Percentiles rank a stretch among this genome's conserved stretches.
Conservation (phyloP, 1,140 invertebrate species). For the Paraescarpia echinospica region DNA sequence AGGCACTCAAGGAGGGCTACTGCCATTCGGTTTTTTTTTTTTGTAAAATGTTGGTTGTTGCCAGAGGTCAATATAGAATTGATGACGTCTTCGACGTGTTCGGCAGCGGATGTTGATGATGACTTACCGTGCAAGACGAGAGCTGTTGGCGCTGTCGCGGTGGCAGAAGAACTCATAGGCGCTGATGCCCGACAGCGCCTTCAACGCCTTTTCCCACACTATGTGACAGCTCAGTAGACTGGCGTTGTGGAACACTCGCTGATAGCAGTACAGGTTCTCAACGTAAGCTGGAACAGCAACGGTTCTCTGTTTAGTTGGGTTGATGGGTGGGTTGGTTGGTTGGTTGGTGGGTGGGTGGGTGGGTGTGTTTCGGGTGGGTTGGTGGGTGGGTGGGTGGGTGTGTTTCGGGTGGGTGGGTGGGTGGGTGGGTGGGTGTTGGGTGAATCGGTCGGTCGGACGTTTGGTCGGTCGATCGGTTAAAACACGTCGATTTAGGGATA, state of each 20-base stretch:
- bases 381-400: too few relatives aligned
- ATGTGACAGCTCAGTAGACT: neutral
- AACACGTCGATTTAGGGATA: too few relatives aligned
- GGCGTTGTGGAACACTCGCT: neutral
- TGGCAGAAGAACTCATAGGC: neutral
- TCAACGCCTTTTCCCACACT: neutral
- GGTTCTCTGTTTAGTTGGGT: neutral
- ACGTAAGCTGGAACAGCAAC: neutral
- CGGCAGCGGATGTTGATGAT: neutral
- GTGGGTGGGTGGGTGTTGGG: too few relatives aligned
- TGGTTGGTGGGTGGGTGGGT: neutral
- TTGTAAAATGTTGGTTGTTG: neutral
- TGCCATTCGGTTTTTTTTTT: too few relatives aligned
- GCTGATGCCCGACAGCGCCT: neutral
- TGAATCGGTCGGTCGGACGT: too few relatives aligned
- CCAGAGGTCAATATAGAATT: neutral
- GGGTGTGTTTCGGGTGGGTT: neutral
- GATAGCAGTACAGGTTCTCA: neutral
- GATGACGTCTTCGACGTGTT: neutral
- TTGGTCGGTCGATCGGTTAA: too few relatives aligned
- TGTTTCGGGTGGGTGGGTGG: too few relatives aligned
- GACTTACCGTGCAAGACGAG: neutral
- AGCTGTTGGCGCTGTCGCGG: neutral
- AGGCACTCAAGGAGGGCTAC: too few relatives aligned
- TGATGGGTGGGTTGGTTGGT: neutral